phyloP scores from a whole-genome alignment of 2,888 invertebrate species.

The Orgyia antiqua region DNA sequence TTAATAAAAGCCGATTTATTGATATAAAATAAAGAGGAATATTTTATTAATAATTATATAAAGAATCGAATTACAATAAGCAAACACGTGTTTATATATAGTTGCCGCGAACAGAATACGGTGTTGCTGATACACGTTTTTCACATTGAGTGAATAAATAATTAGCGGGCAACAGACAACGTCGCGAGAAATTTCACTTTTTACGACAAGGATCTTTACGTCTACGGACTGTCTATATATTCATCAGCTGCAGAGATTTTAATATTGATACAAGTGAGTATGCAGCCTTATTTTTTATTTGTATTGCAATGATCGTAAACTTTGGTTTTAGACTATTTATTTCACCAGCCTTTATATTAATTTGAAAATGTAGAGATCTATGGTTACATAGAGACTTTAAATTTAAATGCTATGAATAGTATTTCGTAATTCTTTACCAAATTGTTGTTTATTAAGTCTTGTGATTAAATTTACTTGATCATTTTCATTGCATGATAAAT shows the following conservation, averaged over 20 bases:
- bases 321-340: too few relatives aligned
- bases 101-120: slow-evolving; percentile 59
- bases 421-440: too few relatives aligned
- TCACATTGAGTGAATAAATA: slow-evolving; percentile 65
- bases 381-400: too few relatives aligned
- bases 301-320: too few relatives aligned
- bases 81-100: slow-evolving; percentile 67
- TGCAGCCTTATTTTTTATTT: slow-evolving; percentile 9
- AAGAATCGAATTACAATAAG: slow-evolving; percentile 41
- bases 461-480: too few relatives aligned
- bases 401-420: too few relatives aligned
- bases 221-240: slow-evolving; percentile 47
- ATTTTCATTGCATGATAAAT: too few relatives aligned
- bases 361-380: too few relatives aligned
- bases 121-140: slow-evolving; percentile 64
- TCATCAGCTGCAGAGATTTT: slow-evolving; percentile 34
- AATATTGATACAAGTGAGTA: slow-evolving; percentile 56
- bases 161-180: slow-evolving; percentile 49
- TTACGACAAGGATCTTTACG: slow-evolving; percentile 52
- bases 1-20: slow-evolving; percentile 39
- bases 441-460: too few relatives aligned
- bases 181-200: slow-evolving; percentile 67
- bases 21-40: slow-evolving; percentile 34
- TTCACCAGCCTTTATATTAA: too few relatives aligned
- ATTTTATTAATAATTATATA: slow-evolving; percentile 28